These are phyloP conservation scores for Steromphala cineraria DNA, from an alignment of 2,888 invertebrate genomes.

Conservation along the genomic window DNA sequence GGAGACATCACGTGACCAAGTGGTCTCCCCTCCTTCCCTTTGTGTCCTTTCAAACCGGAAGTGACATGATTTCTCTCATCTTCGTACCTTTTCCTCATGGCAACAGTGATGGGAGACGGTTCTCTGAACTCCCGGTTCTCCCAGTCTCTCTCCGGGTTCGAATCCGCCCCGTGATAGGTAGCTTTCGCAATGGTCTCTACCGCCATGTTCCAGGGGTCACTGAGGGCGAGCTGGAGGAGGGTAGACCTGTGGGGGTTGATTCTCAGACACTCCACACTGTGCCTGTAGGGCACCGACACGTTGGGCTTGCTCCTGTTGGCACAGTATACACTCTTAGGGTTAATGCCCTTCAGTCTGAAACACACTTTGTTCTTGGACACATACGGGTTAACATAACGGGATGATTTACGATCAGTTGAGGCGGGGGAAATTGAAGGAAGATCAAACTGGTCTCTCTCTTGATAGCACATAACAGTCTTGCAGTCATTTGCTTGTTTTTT, in stretches of 20 bases:
- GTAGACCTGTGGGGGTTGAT: not conserved
- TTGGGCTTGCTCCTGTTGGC: not conserved
- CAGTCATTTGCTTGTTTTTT: not conserved
- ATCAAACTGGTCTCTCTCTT: not conserved
- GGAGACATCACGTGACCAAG: not conserved
- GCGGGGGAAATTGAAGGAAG: not conserved
- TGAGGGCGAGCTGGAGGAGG: not conserved
- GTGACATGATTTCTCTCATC: not conserved
- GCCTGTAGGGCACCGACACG: not conserved
- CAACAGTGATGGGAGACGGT: not conserved
- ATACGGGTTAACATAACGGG: not conserved
- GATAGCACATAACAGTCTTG: not conserved
- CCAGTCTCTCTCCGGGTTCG: not conserved
- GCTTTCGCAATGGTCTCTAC: not conserved
- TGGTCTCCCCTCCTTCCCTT: not conserved
- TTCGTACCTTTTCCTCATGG: not conserved
- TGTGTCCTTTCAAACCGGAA: not conserved
- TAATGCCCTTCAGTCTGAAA: not conserved
- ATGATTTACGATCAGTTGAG: not conserved
- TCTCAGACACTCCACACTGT: not conserved
- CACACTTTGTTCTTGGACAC: conserved; percentile 9
- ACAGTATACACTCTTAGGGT: not conserved
- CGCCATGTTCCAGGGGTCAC: not conserved
- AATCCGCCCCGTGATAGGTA: not conserved
- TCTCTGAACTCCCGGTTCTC: too few relatives aligned